Conservation (phyloP, 1,140 invertebrate species). For the Leptinotarsa lineolata region DNA sequence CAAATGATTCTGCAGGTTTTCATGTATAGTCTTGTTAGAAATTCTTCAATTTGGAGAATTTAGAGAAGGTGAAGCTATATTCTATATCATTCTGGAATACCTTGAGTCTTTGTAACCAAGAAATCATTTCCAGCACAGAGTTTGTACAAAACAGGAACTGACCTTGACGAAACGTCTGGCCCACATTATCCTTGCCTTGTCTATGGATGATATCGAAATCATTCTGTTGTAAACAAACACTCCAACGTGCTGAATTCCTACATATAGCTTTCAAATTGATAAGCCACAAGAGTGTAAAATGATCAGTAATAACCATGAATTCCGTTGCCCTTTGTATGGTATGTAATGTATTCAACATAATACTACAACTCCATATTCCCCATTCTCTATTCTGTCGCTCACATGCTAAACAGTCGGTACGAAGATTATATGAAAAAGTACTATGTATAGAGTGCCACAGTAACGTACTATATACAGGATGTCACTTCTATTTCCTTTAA, state of each 20-base stretch:
- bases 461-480: no score
- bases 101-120: neutral
- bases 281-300: no score
- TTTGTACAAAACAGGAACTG: neutral
- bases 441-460: no score
- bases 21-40: neutral
- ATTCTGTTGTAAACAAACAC: neutral
- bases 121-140: neutral
- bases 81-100: neutral
- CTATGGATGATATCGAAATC: constrained; percentile 16
- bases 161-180: constrained; percentile 15
- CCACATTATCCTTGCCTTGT: constrained; percentile 15
- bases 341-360: no score
- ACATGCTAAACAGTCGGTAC: no score
- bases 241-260: constrained; percentile 28
- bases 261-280: constrained; percentile 24
- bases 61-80: neutral
- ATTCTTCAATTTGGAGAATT: constrained; percentile 21
- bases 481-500: no score
- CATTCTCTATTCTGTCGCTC: no score
- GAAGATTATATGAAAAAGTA: no score
- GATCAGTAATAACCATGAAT: no score
- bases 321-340: no score
- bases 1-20: neutral
- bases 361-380: no score